Evolutionary conservation across 2,113 vertebrate genomes (phyloP), one percentile per base, ranked within the genome.

Genomic region (Colossoma macropomum): DNA sequence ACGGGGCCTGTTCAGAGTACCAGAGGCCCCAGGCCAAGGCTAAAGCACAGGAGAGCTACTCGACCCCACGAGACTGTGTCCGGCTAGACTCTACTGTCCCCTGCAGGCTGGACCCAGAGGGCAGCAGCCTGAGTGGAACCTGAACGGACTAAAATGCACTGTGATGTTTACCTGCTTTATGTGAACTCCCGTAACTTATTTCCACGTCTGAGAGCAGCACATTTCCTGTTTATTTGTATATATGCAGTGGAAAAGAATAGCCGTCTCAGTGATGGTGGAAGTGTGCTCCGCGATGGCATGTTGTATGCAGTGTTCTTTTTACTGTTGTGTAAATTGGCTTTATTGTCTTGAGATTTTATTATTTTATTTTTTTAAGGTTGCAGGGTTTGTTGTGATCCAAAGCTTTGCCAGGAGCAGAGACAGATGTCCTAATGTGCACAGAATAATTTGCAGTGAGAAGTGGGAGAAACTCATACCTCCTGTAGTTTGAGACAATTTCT

Each of bases 51-150:
- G 92, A 94, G 50, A 91, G 92, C 21, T 96, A 96, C 84, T 94
- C 91, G 0, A 92, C 93, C 0, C 95, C 95, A 30, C 87, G 93
- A 45, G 95, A 96, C 92, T 93, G 94, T 50, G 89, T 95, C 1
- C 91, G 90, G 34, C 90, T 93, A 41, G 89, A 92, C 15, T 90
- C 83, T 75, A 88, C 76, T 3, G 80, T 84, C 90, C n/a, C 79
- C 90, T 79, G 90, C 91, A 80, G 93, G 91, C 76, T 74, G 90
- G 91, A 94, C 11, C 70, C 70, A 8, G 82, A 81, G 38, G 82
- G 85, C 54, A 76, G 83, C 45, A 78, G 77, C 59, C 72, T 50
- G 13, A 82, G 77, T 11, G 63, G 74, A 30, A 83, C 76, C 77
- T 80, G 62, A 85, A 48, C 65, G 28, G 15, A 69, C 34, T 23